Conservation (phyloP, 2,888 invertebrate species). For the Clistopyga incitator region DNA sequence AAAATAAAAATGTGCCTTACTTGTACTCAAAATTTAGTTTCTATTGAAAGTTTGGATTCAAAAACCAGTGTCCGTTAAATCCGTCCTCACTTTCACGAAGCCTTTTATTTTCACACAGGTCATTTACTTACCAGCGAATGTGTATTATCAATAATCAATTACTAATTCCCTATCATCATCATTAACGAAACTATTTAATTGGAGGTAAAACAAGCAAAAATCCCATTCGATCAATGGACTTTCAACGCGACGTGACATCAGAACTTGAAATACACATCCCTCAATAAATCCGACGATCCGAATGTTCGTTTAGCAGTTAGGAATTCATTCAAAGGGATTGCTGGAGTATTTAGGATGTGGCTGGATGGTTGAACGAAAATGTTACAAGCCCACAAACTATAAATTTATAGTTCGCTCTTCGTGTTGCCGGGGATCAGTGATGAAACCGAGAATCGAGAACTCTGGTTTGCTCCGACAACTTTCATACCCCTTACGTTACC, state of each 20-base stretch:
- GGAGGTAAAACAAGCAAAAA: constrained; percentile 22
- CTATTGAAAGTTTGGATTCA: too few species aligned
- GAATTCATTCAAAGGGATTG: constrained; percentile 26
- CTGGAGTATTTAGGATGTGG: constrained; percentile 19
- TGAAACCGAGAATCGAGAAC: constrained; percentile 56
- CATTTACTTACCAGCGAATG: too few species aligned
- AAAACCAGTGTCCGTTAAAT: too few species aligned
- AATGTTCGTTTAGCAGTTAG: constrained; percentile 43
- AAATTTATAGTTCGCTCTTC: constrained; percentile 55
- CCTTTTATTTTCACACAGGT: too few species aligned
- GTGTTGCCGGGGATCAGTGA: constrained; percentile 18
- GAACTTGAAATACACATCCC: constrained; percentile 34
- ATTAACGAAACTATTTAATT: too few species aligned
- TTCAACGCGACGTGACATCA: constrained; percentile 25
- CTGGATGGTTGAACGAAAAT: constrained; percentile 26
- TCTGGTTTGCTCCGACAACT: constrained; percentile 42
- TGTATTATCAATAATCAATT: too few species aligned
- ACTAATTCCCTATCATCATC: too few species aligned
- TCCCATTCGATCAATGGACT: constrained; percentile 51
- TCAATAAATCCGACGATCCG: constrained; percentile 49
- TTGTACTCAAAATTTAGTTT: too few species aligned
- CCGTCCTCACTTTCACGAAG: too few species aligned
- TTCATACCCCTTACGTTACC: constrained; percentile 48
- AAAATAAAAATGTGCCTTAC: too few species aligned
- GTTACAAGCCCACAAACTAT: constrained; percentile 37